Evolutionary conservation across 2,113 vertebrate species (phyloP).

Genomic region (Anhinga anhinga): DNA sequence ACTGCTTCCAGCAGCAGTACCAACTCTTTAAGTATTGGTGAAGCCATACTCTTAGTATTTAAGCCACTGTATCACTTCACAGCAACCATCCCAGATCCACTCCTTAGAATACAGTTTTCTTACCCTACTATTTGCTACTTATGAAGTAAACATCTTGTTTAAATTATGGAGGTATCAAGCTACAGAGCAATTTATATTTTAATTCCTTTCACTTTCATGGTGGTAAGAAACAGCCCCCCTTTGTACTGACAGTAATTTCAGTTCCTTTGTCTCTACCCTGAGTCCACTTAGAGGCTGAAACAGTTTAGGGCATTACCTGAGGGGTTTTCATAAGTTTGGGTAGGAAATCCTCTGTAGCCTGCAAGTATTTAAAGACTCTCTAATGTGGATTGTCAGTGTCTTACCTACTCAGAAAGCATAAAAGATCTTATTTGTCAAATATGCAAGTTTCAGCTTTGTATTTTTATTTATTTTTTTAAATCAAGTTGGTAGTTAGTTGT

Average conservation of each 20-base stretch:
- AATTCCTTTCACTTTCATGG: background rate
- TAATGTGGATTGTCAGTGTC: background rate
- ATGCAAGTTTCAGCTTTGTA: background rate
- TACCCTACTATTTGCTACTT: background rate
- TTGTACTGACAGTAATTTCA: background rate
- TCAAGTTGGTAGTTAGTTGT: background rate
- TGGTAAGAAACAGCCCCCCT: background rate
- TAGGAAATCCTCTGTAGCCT: background rate
- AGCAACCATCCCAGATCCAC: background rate
- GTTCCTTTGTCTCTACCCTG: background rate
- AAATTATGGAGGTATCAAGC: background rate
- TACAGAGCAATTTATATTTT: background rate
- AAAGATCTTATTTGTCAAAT: background rate
- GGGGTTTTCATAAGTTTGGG: background rate
- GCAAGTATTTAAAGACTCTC: background rate
- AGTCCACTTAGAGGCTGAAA: background rate
- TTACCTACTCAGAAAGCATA: background rate
- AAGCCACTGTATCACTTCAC: background rate
- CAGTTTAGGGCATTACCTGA: background rate
- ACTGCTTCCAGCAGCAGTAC: background rate
- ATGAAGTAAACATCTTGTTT: background rate
- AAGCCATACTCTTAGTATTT: background rate
- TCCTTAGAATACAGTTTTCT: background rate
- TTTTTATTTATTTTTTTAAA: background rate
- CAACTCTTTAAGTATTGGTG: background rate